These are phyloP conservation scores for Agapornis roseicollis DNA, from an alignment of 2,113 vertebrate species.

Conservation along the genomic window DNA sequence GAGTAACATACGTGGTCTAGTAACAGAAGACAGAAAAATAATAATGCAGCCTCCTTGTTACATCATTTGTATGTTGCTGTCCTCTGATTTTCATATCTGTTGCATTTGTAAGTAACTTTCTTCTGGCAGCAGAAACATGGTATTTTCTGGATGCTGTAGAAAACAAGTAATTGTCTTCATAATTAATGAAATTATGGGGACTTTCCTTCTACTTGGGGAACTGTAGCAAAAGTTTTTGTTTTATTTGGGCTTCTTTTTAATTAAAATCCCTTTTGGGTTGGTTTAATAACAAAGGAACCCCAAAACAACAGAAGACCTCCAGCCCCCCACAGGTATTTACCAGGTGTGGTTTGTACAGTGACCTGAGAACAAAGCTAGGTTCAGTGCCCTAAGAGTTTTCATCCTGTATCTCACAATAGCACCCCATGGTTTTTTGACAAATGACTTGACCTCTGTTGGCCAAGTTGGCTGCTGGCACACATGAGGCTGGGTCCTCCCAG, in stretches of 20 bases:
- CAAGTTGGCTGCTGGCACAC: fast-evolving
- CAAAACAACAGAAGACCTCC: background rate
- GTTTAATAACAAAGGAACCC: background rate
- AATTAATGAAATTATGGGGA: background rate
- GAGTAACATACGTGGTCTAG: background rate
- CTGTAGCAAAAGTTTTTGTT: background rate
- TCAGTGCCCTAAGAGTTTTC: fast-evolving
- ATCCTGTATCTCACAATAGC: background rate
- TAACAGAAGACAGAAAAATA: background rate
- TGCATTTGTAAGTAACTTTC: background rate
- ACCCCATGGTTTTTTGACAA: background rate
- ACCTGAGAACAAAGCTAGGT: background rate
- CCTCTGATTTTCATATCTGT: background rate
- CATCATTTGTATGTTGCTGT: fast-evolving
- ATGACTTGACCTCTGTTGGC: background rate
- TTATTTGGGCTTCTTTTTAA: background rate
- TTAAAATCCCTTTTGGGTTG: background rate
- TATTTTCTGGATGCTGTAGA: background rate
- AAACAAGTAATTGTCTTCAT: background rate
- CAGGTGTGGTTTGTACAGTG: background rate
- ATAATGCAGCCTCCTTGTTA: fast-evolving
- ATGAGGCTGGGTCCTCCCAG: background rate
- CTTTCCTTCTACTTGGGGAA: background rate
- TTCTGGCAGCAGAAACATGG: background rate
- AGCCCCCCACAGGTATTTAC: background rate